phyloP scores from a whole-genome alignment of 1,140 invertebrate species.

The Drosophila persimilis region DNA sequence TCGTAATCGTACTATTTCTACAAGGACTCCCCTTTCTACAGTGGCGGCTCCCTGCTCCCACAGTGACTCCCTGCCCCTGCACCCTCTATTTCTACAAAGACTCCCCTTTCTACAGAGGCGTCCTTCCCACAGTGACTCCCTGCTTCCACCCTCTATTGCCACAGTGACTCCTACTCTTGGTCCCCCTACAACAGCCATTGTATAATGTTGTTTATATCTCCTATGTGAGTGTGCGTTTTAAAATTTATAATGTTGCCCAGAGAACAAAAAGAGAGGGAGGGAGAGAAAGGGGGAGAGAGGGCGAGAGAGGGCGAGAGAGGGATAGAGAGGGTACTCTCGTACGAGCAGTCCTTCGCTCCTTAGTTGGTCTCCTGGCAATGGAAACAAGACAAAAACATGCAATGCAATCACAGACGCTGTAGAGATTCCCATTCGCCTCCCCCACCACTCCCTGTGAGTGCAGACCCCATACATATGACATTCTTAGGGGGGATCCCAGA shows the following conservation, averaged over 20 bases:
- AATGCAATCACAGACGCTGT: conserved; percentile 76
- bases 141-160: not conserved
- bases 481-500: conserved; percentile 3
- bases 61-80: too few relatives aligned
- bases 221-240: conserved; percentile 60
- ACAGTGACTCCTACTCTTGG: too few relatives aligned
- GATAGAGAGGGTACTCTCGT: too few relatives aligned
- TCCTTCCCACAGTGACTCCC: not conserved
- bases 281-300: too few relatives aligned
- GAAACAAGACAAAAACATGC: conserved; percentile 61
- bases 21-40: too few relatives aligned
- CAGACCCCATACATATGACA: conserved; percentile 45
- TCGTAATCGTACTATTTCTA: too few relatives aligned
- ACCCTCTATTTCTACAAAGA: too few relatives aligned
- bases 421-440: conserved; percentile 55
- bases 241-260: conserved; percentile 77
- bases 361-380: conserved; percentile 39
- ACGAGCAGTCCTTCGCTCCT: not conserved
- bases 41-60: too few relatives aligned
- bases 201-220: conserved; percentile 75
- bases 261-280: conserved; percentile 31
- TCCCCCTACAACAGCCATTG: conserved; percentile 10
- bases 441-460: not conserved
- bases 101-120: too few relatives aligned
- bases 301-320: not conserved